Evolutionary conservation across 2,888 invertebrate species (phyloP), one percentile per base, ranked within the genome.

Genomic region (Philaethria dido): DNA sequence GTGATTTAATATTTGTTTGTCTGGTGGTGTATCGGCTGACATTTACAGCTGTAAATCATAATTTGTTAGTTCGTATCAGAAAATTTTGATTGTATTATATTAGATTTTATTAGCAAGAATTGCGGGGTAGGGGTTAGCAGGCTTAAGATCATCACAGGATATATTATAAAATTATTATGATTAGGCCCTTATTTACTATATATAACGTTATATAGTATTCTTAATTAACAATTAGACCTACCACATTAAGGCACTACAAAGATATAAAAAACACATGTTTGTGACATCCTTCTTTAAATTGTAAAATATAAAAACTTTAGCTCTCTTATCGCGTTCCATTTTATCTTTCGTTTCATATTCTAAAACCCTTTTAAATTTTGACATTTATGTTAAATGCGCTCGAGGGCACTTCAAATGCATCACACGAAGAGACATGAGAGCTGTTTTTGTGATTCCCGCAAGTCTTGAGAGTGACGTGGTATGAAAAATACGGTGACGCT

Each of bases 401-500:
- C 22, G 20, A 70, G 68, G 22, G 50, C 63, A 59, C 69, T 72
- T 65, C 61, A 66, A 75, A 72, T 73, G 77, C 78, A 77, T 77
- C 73, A 72, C 66, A 73, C 71, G 73, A 75, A 75, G 77, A 77
- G 72, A 73, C 61, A 61, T 29, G 55, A 66, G 63, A 63, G 60
- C 47, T 60, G 48, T 66, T 45, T 68, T 63, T 63, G 66, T 36
- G 62, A 63, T 63, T 67, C 62, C 25, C 47, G 42, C 62, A 64
- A 62, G 70, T 66, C 70, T 66, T 71, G 66, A 62, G 69, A 66
- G 66, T 64, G 69, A 70, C 61, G 70, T 65, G 59, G 64, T 69
- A 62, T 87, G 87, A 89, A 86, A 88, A 88, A 87, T 88, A 84
- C 77, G 78, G 80, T 80, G 82, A 84, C 83, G 80, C 80, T 72